phyloP scores from a whole-genome alignment of 2,113 vertebrate species.

The Hemibagrus wyckioides region DNA sequence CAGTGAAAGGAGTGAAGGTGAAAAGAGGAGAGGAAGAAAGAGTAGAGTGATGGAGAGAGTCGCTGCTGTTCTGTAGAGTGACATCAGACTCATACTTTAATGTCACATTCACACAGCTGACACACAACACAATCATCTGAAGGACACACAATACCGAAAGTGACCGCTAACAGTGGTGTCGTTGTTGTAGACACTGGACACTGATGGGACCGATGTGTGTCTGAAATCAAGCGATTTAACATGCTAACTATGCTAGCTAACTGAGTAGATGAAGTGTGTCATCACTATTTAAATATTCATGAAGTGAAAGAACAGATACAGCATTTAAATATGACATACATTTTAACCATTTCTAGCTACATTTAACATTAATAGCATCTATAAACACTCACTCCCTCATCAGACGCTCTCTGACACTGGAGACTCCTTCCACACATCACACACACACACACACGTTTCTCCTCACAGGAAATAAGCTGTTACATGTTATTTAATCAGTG shows the following conservation, averaged over 20 bases:
- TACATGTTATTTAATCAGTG: too few relatives aligned
- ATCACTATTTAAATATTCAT: neutral
- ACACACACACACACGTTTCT: too few relatives aligned
- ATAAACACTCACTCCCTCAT: too few relatives aligned
- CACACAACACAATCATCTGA: neutral
- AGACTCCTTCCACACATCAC: neutral
- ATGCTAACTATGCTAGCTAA: too few relatives aligned
- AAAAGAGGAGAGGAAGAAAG: slow-evolving; percentile 8
- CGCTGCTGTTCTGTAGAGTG: neutral
- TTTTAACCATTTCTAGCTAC: too few relatives aligned
- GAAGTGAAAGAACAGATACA: neutral
- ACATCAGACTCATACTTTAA: neutral
- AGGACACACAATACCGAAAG: neutral
- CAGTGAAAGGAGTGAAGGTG: neutral
- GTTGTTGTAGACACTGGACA: too few relatives aligned
- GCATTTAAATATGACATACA: neutral
- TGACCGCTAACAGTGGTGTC: too few relatives aligned
- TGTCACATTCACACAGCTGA: neutral
- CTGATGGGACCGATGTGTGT: neutral
- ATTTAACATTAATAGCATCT: too few relatives aligned
- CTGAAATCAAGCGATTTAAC: neutral
- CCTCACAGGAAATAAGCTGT: neutral
- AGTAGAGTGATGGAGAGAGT: neutral
- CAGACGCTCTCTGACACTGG: neutral
- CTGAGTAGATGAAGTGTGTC: too few relatives aligned